Conservation (phyloP, 37 sponge, comb jelly and placozoan species). For the Aplysina aerophoba region DNA sequence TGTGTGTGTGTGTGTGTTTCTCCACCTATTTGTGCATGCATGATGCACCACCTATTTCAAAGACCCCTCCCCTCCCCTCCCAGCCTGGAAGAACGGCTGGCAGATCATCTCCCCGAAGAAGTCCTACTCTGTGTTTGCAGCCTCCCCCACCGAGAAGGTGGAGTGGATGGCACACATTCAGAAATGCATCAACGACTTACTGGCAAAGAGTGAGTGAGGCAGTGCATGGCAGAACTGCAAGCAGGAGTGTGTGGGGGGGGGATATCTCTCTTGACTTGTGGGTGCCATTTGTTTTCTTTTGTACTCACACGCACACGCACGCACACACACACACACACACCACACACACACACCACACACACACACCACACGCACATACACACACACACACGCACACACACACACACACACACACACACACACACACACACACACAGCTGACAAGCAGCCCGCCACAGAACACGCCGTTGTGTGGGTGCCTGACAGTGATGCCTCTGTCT, state of each 20-base stretch:
- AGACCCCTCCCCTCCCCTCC: background rate
- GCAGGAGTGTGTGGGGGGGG: background rate
- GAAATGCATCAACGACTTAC: conserved; percentile 82
- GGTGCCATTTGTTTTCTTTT: background rate
- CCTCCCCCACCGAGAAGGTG: conserved; percentile 88
- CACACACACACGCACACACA: too few species aligned
- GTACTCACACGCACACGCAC: too few species aligned
- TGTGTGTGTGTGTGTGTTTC: background rate
- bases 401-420: too few species aligned
- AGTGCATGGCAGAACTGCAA: too few species aligned
- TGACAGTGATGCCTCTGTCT: conserved; percentile 85
- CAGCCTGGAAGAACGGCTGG: conserved; percentile 93
- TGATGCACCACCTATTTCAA: background rate
- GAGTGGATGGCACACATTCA: conserved; percentile 97
- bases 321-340: conserved; percentile 3
- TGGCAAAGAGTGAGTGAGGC: conserved; percentile 60
- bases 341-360: too few species aligned
- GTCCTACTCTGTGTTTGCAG: conserved; percentile 94
- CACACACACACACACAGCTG: conserved; percentile 34
- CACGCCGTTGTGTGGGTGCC: conserved; percentile 95
- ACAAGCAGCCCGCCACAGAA: conserved; percentile 70
- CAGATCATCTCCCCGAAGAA: conserved; percentile 90
- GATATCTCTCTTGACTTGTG: background rate
- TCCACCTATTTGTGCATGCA: background rate
- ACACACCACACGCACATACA: too few species aligned